Evolutionary conservation across 1,140 invertebrate genomes (phyloP).

Genomic region (Diabrotica virgifera): DNA sequence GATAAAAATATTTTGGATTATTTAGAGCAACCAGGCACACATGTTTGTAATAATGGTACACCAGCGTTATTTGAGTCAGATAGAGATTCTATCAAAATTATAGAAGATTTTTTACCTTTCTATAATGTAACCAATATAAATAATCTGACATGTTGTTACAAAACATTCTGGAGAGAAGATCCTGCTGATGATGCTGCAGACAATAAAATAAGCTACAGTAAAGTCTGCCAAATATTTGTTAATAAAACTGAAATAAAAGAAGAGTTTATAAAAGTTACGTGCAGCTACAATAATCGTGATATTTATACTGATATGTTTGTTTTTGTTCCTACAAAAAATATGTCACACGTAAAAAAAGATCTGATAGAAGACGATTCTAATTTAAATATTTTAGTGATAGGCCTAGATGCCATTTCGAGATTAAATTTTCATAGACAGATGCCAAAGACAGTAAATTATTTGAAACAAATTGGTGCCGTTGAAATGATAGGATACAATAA

Average conservation of each 20-base stretch:
- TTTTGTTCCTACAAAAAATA: conserved; percentile 58
- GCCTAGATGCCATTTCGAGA: conserved; percentile 81
- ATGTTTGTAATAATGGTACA: conserved; percentile 50
- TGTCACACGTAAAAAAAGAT: conserved; percentile 26
- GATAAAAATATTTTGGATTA: conserved; percentile 57
- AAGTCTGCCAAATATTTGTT: conserved; percentile 49
- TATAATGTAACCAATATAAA: conserved; percentile 55
- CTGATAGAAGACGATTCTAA: conserved; percentile 22
- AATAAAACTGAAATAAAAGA: conserved; percentile 48
- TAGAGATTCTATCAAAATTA: conserved; percentile 58
- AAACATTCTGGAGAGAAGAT: conserved; percentile 55
- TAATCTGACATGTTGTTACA: conserved; percentile 61
- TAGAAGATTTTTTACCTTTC: conserved; percentile 39
- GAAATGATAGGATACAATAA: conserved; percentile 79
- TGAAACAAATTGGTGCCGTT: conserved; percentile 61
- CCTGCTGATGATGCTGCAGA: conserved; percentile 47
- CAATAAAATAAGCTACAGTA: conserved; percentile 48
- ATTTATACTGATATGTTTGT: conserved; percentile 69
- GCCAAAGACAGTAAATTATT: conserved; percentile 63
- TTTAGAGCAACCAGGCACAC: conserved; percentile 46
- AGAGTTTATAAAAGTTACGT: conserved; percentile 65
- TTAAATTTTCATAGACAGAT: conserved; percentile 81
- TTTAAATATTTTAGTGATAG: conserved; percentile 73
- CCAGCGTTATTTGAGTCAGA: conserved; percentile 61
- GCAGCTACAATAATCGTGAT: conserved; percentile 49